These are phyloP conservation scores for Etheostoma nigrum DNA, from an alignment of 2,797 vertebrate species.

Conservation along the genomic window DNA sequence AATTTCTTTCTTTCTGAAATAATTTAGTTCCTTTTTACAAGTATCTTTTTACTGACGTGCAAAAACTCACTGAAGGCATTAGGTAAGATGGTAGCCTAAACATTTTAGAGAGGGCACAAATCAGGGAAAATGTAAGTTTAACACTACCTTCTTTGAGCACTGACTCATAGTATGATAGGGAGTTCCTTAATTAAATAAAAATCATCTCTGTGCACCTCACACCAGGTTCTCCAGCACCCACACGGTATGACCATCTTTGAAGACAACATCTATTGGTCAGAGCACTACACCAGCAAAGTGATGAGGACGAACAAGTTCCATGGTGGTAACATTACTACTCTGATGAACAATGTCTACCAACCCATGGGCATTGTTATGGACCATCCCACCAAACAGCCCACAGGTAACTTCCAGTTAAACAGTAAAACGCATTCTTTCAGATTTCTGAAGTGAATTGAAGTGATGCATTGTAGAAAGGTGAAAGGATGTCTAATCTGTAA, in stretches of 20 bases:
- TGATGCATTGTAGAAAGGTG: neutral
- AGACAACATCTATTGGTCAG: constrained; percentile 93
- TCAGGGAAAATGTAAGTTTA: neutral
- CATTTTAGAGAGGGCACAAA: neutral
- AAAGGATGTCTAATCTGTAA: neutral
- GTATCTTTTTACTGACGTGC: neutral
- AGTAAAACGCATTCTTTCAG: neutral
- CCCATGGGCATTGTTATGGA: constrained; percentile 90
- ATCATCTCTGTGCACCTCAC: neutral
- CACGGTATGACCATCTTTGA: constrained; percentile 93
- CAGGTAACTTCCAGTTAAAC: constrained; percentile 77
- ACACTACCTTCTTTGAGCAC: neutral
- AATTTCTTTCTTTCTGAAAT: neutral
- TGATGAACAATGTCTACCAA: constrained; percentile 87
- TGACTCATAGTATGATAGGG: neutral
- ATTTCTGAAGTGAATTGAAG: neutral
- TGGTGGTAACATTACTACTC: constrained; percentile 89
- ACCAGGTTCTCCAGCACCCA: constrained; percentile 90
- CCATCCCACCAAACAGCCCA: constrained; percentile 90
- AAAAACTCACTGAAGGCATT: neutral
- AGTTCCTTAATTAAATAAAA: neutral
- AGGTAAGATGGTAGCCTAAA: neutral
- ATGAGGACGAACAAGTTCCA: constrained; percentile 95
- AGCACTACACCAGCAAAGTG: constrained; percentile 87
- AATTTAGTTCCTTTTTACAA: neutral